Percentiles rank a stretch among this genome's conserved stretches.
phyloP scores from a whole-genome alignment of 1,140 invertebrate species.

The Hycleus cichorii region DNA sequence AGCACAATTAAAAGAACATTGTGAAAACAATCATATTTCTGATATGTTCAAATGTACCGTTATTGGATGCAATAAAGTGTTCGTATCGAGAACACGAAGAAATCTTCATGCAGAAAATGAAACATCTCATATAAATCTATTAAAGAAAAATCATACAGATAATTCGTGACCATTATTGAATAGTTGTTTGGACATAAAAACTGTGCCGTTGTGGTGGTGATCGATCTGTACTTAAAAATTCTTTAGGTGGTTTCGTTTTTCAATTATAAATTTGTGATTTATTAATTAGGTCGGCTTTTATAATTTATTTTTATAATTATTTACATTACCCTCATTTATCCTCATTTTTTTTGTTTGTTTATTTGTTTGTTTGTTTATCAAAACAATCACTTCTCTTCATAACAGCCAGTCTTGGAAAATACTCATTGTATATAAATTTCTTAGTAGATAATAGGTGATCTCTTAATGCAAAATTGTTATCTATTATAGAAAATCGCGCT shows the following conservation, averaged over 20 bases:
- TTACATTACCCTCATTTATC: too few relatives aligned
- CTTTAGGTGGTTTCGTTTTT: constrained; percentile 25
- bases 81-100: constrained; percentile 65
- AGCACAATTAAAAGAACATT: constrained; percentile 57
- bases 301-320: constrained; percentile 24
- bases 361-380: not conserved
- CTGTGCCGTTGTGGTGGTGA: constrained; percentile 39
- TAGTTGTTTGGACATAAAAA: constrained; percentile 30
- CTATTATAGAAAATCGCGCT: constrained; percentile 21
- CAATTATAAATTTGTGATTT: constrained; percentile 29
- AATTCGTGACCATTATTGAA: constrained; percentile 36
- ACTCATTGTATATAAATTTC: constrained; percentile 35
- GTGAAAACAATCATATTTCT: constrained; percentile 56
- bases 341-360: constrained; percentile 15
- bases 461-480: constrained; percentile 29
- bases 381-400: not conserved
- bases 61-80: constrained; percentile 73
- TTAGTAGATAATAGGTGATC: constrained; percentile 28
- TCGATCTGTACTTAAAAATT: constrained; percentile 28
- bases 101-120: constrained; percentile 62
- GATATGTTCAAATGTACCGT: constrained; percentile 75
- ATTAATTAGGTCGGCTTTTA: constrained; percentile 13
- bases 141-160: constrained; percentile 26
- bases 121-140: constrained; percentile 39
- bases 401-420: constrained; percentile 37